phyloP scores from a whole-genome alignment of 2,797 vertebrate species.

The Aphelocoma californica region DNA sequence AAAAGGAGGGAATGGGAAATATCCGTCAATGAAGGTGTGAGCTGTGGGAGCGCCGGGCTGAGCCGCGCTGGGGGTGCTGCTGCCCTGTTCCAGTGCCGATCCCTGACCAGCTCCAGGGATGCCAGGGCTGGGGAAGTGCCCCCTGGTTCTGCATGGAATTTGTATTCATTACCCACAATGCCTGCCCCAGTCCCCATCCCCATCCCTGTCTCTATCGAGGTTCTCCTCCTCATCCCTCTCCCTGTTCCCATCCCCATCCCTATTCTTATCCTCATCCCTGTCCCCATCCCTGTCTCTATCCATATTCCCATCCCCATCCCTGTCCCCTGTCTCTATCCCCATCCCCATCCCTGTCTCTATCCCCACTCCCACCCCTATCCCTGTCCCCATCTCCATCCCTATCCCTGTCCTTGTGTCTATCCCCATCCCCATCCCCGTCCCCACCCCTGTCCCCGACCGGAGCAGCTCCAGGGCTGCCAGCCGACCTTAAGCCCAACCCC shows the following conservation, averaged over 20 bases:
- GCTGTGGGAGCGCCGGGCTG: not conserved
- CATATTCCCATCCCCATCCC: rapidly evolving
- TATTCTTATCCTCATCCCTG: rapidly evolving
- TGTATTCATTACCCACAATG: not conserved
- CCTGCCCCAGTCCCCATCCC: not conserved
- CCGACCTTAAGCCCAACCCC: not conserved
- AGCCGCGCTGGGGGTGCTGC: not conserved
- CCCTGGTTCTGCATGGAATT: not conserved
- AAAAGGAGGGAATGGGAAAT: not conserved
- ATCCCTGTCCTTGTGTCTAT: not conserved
- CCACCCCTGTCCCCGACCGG: not conserved
- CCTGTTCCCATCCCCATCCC: rapidly evolving
- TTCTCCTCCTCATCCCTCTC: not conserved
- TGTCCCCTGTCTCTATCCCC: not conserved
- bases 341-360: not conserved
- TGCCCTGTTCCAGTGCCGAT: not conserved
- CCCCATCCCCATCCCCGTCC: not conserved
- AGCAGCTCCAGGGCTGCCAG: not conserved
- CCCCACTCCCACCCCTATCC: not conserved
- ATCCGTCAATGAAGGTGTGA: not conserved
- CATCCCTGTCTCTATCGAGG: not conserved
- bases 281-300: rapidly evolving
- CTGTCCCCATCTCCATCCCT: not conserved
- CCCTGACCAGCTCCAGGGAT: not conserved
- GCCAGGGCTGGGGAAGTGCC: not conserved